A percentile compares a stretch with the other conserved stretches of the same genome.
phyloP scores from a whole-genome alignment of 2,888 invertebrate species.

The Hyalella azteca region DNA sequence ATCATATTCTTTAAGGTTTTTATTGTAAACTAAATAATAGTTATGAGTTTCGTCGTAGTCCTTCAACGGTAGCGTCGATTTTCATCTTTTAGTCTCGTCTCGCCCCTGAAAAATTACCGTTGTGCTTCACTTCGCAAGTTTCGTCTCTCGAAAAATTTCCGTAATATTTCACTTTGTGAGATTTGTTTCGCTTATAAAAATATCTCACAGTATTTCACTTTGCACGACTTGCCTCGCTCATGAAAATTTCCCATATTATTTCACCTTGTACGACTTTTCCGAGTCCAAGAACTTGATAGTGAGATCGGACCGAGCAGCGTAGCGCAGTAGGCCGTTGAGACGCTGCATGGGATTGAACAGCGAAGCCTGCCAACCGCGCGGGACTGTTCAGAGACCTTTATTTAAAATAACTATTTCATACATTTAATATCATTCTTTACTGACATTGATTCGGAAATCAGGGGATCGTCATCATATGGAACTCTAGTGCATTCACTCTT shows the following conservation, averaged over 20 bases:
- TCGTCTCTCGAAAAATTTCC: not conserved
- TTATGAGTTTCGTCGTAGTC: not conserved
- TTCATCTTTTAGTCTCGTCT: not conserved
- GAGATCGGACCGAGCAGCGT: conserved; percentile 43
- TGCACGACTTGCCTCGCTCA: not conserved
- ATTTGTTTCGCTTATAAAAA: not conserved
- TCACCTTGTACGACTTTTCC: conserved; percentile 40
- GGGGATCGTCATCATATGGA: not conserved
- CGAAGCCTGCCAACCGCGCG: conserved; percentile 39
- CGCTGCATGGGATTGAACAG: conserved; percentile 39
- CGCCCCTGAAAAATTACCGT: not conserved
- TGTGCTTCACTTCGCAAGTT: not conserved
- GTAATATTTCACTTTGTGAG: not conserved
- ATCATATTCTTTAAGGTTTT: not conserved
- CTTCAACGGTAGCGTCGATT: not conserved
- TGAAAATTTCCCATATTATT: not conserved
- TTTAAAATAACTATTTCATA: too few species aligned
- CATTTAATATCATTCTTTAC: not conserved
- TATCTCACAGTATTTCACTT: not conserved
- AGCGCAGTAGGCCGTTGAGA: conserved; percentile 41
- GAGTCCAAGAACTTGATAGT: conserved; percentile 43
- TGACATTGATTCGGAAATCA: not conserved
- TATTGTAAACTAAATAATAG: not conserved
- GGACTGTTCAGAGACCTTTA: too few species aligned
- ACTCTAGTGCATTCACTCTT: not conserved